Percentiles rank a stretch among this genome's conserved stretches.
phyloP scores from a whole-genome alignment of 1,140 invertebrate species.

The Tribolium madens region DNA sequence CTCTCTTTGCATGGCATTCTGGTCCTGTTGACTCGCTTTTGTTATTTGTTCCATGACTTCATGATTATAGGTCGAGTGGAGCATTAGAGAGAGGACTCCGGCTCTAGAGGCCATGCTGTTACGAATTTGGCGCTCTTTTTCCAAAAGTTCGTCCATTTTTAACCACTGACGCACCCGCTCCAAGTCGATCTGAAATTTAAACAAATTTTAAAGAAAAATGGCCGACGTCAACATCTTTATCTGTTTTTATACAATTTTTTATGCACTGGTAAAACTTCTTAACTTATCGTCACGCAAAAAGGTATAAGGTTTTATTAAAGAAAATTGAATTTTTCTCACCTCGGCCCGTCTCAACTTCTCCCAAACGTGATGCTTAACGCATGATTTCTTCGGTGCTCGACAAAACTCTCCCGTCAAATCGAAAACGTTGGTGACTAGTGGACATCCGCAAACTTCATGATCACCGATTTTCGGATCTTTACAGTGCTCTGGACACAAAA shows the following conservation, averaged over 20 bases:
- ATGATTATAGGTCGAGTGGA: conserved; percentile 96
- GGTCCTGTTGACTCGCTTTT: conserved; percentile 64
- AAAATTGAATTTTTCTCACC: conserved; percentile 63
- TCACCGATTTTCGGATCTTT: conserved; percentile 94
- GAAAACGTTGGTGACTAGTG: conserved; percentile 86
- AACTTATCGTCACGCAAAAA: conserved; percentile 4
- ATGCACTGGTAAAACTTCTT: no score
- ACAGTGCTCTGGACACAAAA: conserved; percentile 97
- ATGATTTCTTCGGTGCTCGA: conserved; percentile 89
- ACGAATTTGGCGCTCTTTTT: conserved; percentile 92
- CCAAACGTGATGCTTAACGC: conserved; percentile 94
- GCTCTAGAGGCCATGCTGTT: conserved; percentile 89
- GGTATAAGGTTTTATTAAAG: neutral
- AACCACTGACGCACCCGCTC: conserved; percentile 88
- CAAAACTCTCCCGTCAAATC: conserved; percentile 86
- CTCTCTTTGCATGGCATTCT: conserved; percentile 59
- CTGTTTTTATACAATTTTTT: no score
- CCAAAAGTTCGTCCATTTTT: conserved; percentile 94
- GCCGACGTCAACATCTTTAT: no score
- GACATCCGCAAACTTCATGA: conserved; percentile 91
- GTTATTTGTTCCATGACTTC: conserved; percentile 84
- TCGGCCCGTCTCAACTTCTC: conserved; percentile 94
- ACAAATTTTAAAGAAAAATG: neutral
- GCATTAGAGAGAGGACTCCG: conserved; percentile 90
- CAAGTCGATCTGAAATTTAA: conserved; percentile 72